phyloP scores from a whole-genome alignment of 2,888 invertebrate species.

The Troides oblongomaculatus region DNA sequence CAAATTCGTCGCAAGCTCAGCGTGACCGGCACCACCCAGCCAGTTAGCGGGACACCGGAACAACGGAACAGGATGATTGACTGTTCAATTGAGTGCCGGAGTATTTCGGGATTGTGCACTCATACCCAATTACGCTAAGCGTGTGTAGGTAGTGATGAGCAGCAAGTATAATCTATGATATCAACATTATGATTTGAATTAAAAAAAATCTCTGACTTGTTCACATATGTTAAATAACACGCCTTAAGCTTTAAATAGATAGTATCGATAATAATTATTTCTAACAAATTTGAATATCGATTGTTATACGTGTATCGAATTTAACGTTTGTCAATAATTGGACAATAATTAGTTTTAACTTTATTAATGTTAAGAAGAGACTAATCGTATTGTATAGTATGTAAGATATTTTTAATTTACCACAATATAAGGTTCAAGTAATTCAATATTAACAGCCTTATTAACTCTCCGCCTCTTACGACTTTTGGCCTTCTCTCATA shows the following conservation, averaged over 20 bases:
- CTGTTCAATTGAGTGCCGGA: constrained; percentile 52
- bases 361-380: too few relatives aligned
- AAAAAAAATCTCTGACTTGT: too few relatives aligned
- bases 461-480: too few relatives aligned
- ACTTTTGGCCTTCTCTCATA: too few relatives aligned
- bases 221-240: too few relatives aligned
- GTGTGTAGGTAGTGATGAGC: constrained; percentile 19
- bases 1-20: constrained; percentile 47
- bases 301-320: too few relatives aligned
- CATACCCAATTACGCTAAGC: constrained; percentile 26
- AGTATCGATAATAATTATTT: too few relatives aligned
- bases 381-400: not conserved
- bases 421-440: not conserved
- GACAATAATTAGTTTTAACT: too few relatives aligned
- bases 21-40: constrained; percentile 48
- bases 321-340: too few relatives aligned
- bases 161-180: constrained; percentile 2
- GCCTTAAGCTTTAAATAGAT: too few relatives aligned
- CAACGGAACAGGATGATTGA: constrained; percentile 64
- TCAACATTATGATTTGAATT: not conserved
- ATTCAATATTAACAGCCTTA: too few relatives aligned
- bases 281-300: too few relatives aligned
- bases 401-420: not conserved
- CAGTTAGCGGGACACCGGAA: constrained; percentile 59
- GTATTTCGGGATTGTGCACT: constrained; percentile 31